A percentile compares a stretch with the other conserved stretches of the same genome.
phyloP scores from a whole-genome alignment of 2,888 invertebrate genomes.

The Diloba caeruleocephala region DNA sequence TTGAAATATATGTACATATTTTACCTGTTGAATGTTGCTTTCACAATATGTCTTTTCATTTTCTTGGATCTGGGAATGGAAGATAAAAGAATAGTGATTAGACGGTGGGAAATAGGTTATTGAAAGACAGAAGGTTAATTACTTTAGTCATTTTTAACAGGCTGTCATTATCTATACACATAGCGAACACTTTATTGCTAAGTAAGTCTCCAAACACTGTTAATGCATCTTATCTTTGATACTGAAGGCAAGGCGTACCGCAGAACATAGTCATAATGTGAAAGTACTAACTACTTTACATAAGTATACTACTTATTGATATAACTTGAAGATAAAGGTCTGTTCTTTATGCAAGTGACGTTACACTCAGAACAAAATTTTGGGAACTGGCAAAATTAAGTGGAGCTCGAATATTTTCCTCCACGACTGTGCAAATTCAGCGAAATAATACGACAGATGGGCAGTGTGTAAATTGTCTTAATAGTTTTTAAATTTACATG shows the following conservation, averaged over 20 bases:
- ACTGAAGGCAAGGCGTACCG: neutral
- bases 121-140: slow-evolving; percentile 9
- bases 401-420: slow-evolving; percentile 14
- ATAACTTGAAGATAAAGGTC: neutral
- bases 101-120: slow-evolving; percentile 34
- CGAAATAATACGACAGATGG: too few species aligned
- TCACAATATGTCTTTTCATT: slow-evolving; percentile 24
- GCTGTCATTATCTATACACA: slow-evolving; percentile 5
- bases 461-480: too few species aligned
- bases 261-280: slow-evolving; percentile 6
- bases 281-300: slow-evolving; percentile 7
- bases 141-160: slow-evolving; percentile 2
- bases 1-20: too few species aligned
- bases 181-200: slow-evolving; percentile 1
- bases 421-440: neutral
- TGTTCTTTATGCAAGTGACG: neutral
- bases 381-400: neutral
- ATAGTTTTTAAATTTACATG: too few species aligned
- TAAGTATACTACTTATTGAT: slow-evolving; percentile 10
- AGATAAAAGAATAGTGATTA: slow-evolving; percentile 13
- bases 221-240: slow-evolving; percentile 12
- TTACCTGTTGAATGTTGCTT: slow-evolving; percentile 25
- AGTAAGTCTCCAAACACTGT: slow-evolving; percentile 13
- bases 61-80: slow-evolving; percentile 18
- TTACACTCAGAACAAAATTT: slow-evolving; percentile 3